Evolutionary conservation across 2,888 invertebrate genomes (phyloP).

Genomic region (Clostera curtula): DNA sequence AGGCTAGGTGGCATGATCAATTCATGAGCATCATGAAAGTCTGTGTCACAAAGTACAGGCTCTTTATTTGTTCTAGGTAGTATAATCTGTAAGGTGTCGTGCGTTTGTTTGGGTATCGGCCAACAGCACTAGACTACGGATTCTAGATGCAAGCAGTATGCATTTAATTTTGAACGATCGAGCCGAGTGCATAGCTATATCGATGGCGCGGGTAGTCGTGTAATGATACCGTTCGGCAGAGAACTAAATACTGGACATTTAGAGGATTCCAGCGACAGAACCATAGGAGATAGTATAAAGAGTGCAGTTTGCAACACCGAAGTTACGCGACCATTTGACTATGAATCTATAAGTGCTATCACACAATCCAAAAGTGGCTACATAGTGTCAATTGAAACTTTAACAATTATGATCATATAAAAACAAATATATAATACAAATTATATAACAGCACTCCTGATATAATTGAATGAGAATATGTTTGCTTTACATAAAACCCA

Average conservation of each 20-base stretch:
- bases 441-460: no score
- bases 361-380: no score
- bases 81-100: conserved; percentile 64
- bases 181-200: conserved; percentile 71
- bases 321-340: conserved; percentile 50
- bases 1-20: conserved; percentile 61
- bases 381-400: no score
- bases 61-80: conserved; percentile 63
- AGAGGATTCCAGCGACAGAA: conserved; percentile 70
- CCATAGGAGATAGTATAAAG: conserved; percentile 72
- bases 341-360: conserved; percentile 13
- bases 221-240: conserved; percentile 55
- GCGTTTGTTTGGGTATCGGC: conserved; percentile 69
- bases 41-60: conserved; percentile 75
- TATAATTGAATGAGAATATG: no score
- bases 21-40: conserved; percentile 57
- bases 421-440: no score
- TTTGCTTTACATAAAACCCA: no score
- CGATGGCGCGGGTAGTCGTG: conserved; percentile 65
- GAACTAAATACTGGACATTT: conserved; percentile 59
- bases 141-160: conserved; percentile 72
- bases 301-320: conserved; percentile 76
- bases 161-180: conserved; percentile 69
- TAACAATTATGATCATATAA: no score
- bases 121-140: conserved; percentile 73